phyloP scores from a whole-genome alignment of 1,140 invertebrate species.

The Cyrtorhinus lividipennis region DNA sequence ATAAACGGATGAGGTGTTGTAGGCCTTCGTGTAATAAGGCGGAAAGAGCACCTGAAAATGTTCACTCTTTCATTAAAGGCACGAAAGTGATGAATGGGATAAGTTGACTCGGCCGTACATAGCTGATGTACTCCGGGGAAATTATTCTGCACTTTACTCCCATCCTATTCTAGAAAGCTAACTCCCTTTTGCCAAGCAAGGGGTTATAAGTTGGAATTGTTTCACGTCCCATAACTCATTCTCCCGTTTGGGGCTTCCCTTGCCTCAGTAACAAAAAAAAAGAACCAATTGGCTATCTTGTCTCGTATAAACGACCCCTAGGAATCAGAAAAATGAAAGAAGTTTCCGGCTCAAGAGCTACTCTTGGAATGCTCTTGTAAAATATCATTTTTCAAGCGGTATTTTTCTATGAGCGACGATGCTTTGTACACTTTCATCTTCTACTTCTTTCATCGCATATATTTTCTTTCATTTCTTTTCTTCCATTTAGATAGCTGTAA shows the following conservation, averaged over 20 bases:
- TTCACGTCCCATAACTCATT: constrained; percentile 4
- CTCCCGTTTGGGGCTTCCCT: not conserved
- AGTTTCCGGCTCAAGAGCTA: not conserved
- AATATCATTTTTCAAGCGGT: not conserved
- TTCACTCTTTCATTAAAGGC: constrained; percentile 4
- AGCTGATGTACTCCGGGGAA: constrained; percentile 6
- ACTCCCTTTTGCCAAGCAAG: constrained; percentile 4
- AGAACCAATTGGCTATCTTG: constrained; percentile 6
- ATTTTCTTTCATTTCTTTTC: too few species aligned
- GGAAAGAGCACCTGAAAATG: constrained; percentile 8
- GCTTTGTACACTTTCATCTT: too few species aligned
- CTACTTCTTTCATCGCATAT: too few species aligned
- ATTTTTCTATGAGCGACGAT: too few species aligned
- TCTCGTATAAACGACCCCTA: not conserved
- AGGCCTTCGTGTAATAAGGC: not conserved
- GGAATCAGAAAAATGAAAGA: not conserved
- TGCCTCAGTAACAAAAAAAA: too few species aligned
- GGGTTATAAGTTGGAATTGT: constrained; percentile 5
- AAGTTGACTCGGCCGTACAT: constrained; percentile 8
- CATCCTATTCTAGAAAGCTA: not conserved
- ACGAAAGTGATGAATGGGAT: constrained; percentile 7
- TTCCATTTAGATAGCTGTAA: too few species aligned
- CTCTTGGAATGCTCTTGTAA: not conserved
- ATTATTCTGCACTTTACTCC: constrained; percentile 5
- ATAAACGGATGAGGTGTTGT: constrained; percentile 7